These are phyloP conservation scores for Zeugodacus cucurbitae DNA, from an alignment of 1,140 invertebrate genomes.

Conservation along the genomic window DNA sequence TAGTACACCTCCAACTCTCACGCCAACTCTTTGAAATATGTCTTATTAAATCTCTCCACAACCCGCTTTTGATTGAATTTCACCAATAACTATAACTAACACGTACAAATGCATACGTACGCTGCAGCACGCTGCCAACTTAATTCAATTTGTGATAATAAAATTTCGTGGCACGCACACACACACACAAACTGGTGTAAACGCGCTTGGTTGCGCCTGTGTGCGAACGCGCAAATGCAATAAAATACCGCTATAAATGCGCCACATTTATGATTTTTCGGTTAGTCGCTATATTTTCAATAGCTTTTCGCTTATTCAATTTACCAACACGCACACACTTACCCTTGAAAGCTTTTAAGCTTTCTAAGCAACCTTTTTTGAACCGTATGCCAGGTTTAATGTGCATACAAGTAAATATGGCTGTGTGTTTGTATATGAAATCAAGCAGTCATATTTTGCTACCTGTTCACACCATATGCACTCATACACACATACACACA, in stretches of 20 bases:
- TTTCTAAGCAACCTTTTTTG: neutral
- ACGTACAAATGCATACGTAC: neutral
- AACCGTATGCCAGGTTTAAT: neutral
- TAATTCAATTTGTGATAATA: constrained; percentile 28
- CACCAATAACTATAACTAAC: constrained; percentile 7
- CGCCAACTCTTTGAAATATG: neutral
- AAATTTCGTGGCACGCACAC: neutral
- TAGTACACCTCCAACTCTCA: no score
- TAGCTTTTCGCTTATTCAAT: constrained; percentile 20
- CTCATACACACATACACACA: neutral
- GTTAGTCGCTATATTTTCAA: constrained; percentile 1
- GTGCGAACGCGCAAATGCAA: neutral
- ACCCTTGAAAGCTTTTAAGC: neutral
- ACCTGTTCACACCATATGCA: neutral
- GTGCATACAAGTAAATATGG: neutral
- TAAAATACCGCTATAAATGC: constrained; percentile 16
- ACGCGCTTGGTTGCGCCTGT: neutral
- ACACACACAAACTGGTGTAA: neutral
- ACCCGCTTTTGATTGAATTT: neutral
- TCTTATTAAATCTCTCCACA: neutral
- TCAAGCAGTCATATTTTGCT: neutral
- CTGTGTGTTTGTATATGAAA: neutral
- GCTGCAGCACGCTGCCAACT: neutral
- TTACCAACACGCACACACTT: neutral
- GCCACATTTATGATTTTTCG: constrained; percentile 20